Base-by-base conservation (phyloP, 1,140 invertebrate species). In the Mamestra configurata region DNA sequence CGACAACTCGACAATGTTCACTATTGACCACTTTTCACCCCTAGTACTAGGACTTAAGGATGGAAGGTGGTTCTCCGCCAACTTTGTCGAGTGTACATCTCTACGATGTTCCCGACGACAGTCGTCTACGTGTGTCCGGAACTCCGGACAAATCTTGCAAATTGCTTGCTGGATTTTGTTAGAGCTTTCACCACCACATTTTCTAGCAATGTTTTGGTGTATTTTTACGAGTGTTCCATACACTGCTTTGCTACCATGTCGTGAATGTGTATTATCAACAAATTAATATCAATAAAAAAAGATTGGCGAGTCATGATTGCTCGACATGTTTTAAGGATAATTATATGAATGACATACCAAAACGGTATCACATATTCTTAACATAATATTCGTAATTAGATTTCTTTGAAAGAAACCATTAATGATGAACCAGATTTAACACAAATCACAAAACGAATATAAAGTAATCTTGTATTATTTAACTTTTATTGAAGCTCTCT, bases 111-210 rank as follows among this genome's bases (percentile, higher is more conserved):
- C 35, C n/a, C 61, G 7, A 13, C 61, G 24, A 22, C 35, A 66
- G 24, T 8, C 35, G 61, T 70, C 22, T 70, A 18, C 49, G 13
- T 49, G 40, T 46, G 13, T 68, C n/a, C 64, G n/a, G 59, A 64
- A n/a, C n/a, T n/a, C 27, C 27, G 27, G 27, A 31, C 35, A 24
- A 70, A 70, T 70, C 66, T 70, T 27, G 66, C 40, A 49, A 70
- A 70, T 70, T 49, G 66, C 37, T 46, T 8, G 22, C 20, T 49
- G 66, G 66, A 70, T 70, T 70, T 49, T 20, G 20, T 57, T 57
- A 24, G 13, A 57, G 53, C 22, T 31, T 37, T 66, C 61, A 40
- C 61, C 61, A 66, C 61, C 18, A 40, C 61, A 40, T 20, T 22
- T 64, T 13, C 15, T 10, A 66, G 8, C n/a, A 66, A 37, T 37